Percentiles rank a stretch among this genome's conserved stretches.
Conservation (phyloP, 2,113 vertebrate species). For the Lethenteron camtschaticum region DNA sequence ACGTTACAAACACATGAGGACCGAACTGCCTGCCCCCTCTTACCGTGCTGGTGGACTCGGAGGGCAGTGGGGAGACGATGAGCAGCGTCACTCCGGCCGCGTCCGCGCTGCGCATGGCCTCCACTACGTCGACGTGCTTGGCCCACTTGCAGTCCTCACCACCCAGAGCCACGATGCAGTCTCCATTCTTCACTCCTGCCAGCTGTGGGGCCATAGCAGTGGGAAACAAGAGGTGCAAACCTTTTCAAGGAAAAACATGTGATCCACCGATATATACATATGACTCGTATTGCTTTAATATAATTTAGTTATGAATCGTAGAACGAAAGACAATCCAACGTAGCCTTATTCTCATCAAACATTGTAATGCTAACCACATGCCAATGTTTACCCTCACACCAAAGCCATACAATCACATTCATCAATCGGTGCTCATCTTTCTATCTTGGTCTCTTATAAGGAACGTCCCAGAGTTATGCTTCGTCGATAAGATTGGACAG, state of each 20-base stretch:
- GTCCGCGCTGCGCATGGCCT: slow-evolving; percentile 29
- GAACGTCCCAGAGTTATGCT: no score
- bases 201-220: slow-evolving; percentile 20
- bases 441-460: no score
- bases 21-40: no score
- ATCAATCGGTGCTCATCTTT: no score
- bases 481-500: no score
- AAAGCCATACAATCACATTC: no score
- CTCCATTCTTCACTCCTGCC: slow-evolving; percentile 46
- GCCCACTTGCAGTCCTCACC: slow-evolving; percentile 52
- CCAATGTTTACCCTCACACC: no score
- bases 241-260: background rate
- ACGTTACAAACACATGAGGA: no score
- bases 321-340: background rate
- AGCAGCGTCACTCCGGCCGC: slow-evolving; percentile 20
- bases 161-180: slow-evolving; percentile 53
- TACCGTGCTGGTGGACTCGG: background rate
- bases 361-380: background rate
- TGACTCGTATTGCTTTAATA: background rate
- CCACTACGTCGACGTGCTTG: slow-evolving; percentile 48
- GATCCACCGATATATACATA: background rate
- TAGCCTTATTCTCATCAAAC: background rate
- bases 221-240: background rate
- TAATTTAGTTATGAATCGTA: background rate
- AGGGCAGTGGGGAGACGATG: background rate